Evolutionary conservation across 2,797 vertebrate species (phyloP), one percentile per base, ranked within the genome.

Genomic region (Buceros bicornis): DNA sequence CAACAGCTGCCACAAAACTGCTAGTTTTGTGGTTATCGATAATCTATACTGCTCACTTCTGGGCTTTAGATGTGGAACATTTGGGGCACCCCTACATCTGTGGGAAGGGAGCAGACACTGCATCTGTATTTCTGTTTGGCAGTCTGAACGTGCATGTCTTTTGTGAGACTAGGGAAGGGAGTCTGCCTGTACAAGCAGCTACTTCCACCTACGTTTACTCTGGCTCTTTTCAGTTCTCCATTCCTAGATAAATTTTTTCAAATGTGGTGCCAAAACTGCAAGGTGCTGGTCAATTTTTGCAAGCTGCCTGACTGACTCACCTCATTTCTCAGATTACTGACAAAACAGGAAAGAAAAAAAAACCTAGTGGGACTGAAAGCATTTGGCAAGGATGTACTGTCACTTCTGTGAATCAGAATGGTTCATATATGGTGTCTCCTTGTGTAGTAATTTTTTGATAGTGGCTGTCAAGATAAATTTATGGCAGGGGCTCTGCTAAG

Each of bases 251-350:
- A 96, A 62, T 82, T 79, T 42, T 86, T 62, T n/a, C 48, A 79
- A 60, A 73, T 1, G 0, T 31, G 5, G 3, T 91, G 89, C 91
- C 93, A 89, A 51, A 80, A 82, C 45, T 67, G 35, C 70, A 92
- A 95, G 71, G 76, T 90, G 67, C 79, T 80, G 91, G 82, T 95
- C 95, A 86, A 4, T 37, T 89, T 91, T 89, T 78, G 28, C 43
- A 67, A 33, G 57, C 61, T 88, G 79, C 57, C 65, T 74, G 69
- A 77, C 71, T 90, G 84, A 77, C 48, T 96, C 84, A 77, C 24
- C 33, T 89, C 2, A 50, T 83, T 94, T 82, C 84, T 95, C 64
- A 78, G 67, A 78, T 91, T 82, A 67, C 74, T 91, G 71, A 80
- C 66, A 70, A 91, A 95, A 73, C 2, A 18, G 18, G 16, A 11